phyloP scores from a whole-genome alignment of 2,888 invertebrate genomes.

The Hedya salicella region DNA sequence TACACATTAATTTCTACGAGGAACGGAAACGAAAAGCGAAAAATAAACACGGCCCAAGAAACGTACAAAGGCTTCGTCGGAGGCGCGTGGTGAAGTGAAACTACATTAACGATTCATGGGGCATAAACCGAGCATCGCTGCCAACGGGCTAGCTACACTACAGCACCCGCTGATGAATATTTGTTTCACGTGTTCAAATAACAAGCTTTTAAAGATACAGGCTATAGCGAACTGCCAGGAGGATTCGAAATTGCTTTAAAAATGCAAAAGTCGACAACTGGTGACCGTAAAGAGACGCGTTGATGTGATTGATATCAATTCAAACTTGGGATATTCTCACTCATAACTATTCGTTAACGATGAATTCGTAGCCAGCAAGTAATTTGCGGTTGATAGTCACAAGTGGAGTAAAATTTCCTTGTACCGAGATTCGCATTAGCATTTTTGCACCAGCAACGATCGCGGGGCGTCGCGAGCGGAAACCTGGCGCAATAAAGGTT shows the following conservation, averaged over 20 bases:
- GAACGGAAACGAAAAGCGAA: constrained; percentile 52
- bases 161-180: constrained; percentile 24
- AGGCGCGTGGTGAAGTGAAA: constrained; percentile 44
- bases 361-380: background rate
- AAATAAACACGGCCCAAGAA: constrained; percentile 47
- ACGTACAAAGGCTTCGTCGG: constrained; percentile 41
- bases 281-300: too few species aligned
- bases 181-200: constrained; percentile 5
- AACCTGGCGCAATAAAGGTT: constrained; percentile 58
- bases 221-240: too few species aligned
- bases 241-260: too few species aligned
- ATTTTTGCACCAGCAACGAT: constrained; percentile 45
- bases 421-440: constrained; percentile 14
- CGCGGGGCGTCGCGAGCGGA: constrained; percentile 51
- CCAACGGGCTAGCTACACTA: constrained; percentile 40
- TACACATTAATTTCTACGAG: constrained; percentile 54
- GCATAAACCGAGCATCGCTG: constrained; percentile 49
- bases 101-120: constrained; percentile 52
- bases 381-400: constrained; percentile 20
- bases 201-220: background rate
- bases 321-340: too few species aligned
- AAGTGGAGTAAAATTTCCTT: constrained; percentile 8
- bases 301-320: too few species aligned
- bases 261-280: too few species aligned
- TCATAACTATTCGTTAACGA: too few species aligned